These are phyloP conservation scores for Caenorhabditis plicata DNA, from an alignment of 2,888 invertebrate species.

Conservation along the genomic window DNA sequence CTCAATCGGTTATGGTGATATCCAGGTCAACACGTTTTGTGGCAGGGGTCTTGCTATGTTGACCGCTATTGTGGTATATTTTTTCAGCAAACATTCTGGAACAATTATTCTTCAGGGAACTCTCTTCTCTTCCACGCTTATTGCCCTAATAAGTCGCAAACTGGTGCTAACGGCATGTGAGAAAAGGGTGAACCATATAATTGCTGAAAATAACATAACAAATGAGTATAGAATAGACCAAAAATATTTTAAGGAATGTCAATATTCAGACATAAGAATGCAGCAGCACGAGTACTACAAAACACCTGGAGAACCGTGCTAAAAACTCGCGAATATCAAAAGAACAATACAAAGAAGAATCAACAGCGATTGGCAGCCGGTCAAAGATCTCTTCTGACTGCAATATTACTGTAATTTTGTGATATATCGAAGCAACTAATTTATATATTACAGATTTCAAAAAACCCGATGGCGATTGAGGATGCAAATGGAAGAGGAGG, in stretches of 20 bases:
- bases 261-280: conserved; percentile 76
- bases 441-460: conserved; percentile 46
- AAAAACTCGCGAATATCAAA: conserved; percentile 29
- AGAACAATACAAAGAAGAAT: conserved; percentile 83
- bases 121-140: conserved; percentile 96
- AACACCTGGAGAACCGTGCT: conserved; percentile 81
- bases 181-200: conserved; percentile 99
- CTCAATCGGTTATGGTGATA: conserved; percentile 98
- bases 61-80: conserved; percentile 92
- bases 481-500: conserved; percentile 58
- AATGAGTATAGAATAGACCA: conserved; percentile 21
- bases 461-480: conserved; percentile 53
- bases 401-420: conserved; percentile 39
- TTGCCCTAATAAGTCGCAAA: conserved; percentile 97
- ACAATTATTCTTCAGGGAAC: conserved; percentile 76
- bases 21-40: conserved; percentile 98
- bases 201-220: conserved; percentile 56
- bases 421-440: not conserved
- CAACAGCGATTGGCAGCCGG: conserved; percentile 48
- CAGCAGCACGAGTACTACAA: conserved; percentile 95
- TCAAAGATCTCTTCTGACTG: conserved; percentile 51
- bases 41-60: conserved; percentile 97
- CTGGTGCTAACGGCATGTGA: conserved; percentile 97
- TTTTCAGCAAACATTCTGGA: not conserved
- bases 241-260: not conserved